These are phyloP conservation scores for Apogon talboti DNA, from an alignment of 2,797 vertebrate genomes.

Conservation along the genomic window DNA sequence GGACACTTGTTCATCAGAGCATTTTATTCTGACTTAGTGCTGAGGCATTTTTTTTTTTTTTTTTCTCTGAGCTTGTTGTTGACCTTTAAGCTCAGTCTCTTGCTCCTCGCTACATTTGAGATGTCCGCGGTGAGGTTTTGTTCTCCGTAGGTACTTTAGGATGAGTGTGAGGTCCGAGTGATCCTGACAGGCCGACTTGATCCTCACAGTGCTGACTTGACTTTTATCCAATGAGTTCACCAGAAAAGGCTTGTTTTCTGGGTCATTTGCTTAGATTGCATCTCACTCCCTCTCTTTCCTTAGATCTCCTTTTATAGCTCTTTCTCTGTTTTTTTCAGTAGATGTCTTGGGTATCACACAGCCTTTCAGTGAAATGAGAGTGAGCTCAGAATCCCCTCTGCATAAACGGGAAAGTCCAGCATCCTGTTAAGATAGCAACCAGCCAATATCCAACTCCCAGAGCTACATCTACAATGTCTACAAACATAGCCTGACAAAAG, in stretches of 20 bases:
- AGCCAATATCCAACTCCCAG: background rate
- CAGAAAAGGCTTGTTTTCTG: conserved; percentile 62
- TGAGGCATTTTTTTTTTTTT: conserved; percentile 4
- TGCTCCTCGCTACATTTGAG: conserved; percentile 45
- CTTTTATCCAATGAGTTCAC: conserved; percentile 53
- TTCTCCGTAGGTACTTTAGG: conserved; percentile 46
- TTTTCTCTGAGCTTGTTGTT: conserved; percentile 32
- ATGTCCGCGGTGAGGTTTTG: conserved; percentile 48
- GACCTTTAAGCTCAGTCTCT: conserved; percentile 42
- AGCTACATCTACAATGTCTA: conserved; percentile 15
- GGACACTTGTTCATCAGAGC: conserved; percentile 52
- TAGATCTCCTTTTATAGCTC: conserved; percentile 21
- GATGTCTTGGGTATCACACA: conserved; percentile 40
- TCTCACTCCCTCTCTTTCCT: conserved; percentile 14
- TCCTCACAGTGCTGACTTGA: conserved; percentile 59
- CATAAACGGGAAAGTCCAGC: conserved; percentile 16
- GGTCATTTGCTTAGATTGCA: conserved; percentile 60
- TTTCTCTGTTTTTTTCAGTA: conserved; percentile 15
- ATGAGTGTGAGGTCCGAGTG: conserved; percentile 51
- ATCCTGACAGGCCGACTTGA: conserved; percentile 56
- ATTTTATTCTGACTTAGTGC: conserved; percentile 25
- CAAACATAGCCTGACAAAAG: conserved; percentile 18
- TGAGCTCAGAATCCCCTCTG: conserved; percentile 20
- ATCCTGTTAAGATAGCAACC: conserved; percentile 8
- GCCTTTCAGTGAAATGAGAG: conserved; percentile 31